Percentiles rank a stretch among this genome's conserved stretches.
Conservation (phyloP, 2,888 invertebrate genomes). For the Nemotelus pantherinus region DNA sequence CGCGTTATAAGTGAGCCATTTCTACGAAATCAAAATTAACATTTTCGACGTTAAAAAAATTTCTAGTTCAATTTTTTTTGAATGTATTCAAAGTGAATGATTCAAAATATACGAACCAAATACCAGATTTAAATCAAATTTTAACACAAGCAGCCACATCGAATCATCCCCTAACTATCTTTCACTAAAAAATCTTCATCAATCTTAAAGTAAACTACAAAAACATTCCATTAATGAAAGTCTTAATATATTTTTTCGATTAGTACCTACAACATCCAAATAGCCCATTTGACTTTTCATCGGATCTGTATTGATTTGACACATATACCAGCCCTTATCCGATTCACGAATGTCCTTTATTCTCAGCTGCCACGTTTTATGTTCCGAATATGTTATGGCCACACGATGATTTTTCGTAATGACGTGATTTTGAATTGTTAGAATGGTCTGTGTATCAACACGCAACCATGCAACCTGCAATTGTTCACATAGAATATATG, state of each 20-base stretch:
- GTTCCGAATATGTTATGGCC: conserved; percentile 80
- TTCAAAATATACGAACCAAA: too few relatives aligned
- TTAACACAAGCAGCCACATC: too few relatives aligned
- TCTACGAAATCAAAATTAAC: too few relatives aligned
- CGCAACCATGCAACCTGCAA: conserved; percentile 64
- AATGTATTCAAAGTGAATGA: too few relatives aligned
- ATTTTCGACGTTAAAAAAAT: too few relatives aligned
- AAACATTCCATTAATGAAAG: too few relatives aligned
- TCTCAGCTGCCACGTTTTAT: conserved; percentile 83
- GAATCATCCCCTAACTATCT: too few relatives aligned
- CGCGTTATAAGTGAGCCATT: too few relatives aligned
- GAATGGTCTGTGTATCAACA: conserved; percentile 84
- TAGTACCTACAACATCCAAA: conserved; percentile 85
- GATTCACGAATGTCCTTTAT: conserved; percentile 80
- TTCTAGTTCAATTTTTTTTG: too few relatives aligned
- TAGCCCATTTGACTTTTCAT: conserved; percentile 80
- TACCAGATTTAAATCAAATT: too few relatives aligned
- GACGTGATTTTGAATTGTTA: conserved; percentile 88
- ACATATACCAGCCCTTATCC: conserved; percentile 79
- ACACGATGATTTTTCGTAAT: conserved; percentile 91
- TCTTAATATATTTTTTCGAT: neutral
- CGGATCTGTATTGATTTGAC: conserved; percentile 66
- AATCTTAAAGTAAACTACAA: too few relatives aligned
- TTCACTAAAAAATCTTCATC: too few relatives aligned
- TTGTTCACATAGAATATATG: conserved; percentile 45